Evolutionary conservation across 1,140 invertebrate genomes (phyloP), one percentile per base, ranked within the genome.

Genomic region (Papilio machaon): DNA sequence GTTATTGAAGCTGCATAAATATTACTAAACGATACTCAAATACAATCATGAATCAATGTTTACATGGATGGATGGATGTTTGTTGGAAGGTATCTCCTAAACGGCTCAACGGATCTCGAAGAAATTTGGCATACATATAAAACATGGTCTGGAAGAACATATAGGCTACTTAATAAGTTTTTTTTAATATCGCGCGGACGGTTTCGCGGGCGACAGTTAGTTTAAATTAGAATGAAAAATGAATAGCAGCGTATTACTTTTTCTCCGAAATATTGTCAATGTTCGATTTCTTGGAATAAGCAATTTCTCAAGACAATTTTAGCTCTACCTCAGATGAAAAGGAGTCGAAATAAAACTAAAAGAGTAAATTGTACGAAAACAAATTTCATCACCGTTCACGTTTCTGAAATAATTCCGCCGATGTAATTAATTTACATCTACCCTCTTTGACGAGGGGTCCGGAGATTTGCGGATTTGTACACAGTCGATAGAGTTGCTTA

Each of bases 371-470:
- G 17, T 73, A 73, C 35, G 74, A 76, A 76, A 76, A 76, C 74
- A 76, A 76, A 76, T 75, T 75, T 75, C 73, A 75, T 49, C 73
- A 75, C 73, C 35, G 73, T 75, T 75, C 73, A 75, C 19, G 73
- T 47, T 49, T 49, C 73, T 49, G 46, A 75, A 75, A 58, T 80
- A 82, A 78, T 82, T 73, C 79, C 74, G 79, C 70, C 49, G 77
- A 74, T 80, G 77, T 83, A 85, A 85, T 85, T 85, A 85, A 85
- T 85, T 85, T 82, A 82, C 81, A 83, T 80, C 82, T 81, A 75
- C 46, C 73, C 78, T 60, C 73, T 70, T 67, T 73, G 80, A 82
- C 73, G 80, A 81, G 80, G 80, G 70, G 73, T 52, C 76, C 77
- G 43, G 43, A 75, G 64, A 30, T 47, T 79, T 74, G 77, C 73